A percentile compares a stretch with the other conserved stretches of the same genome.
Conservation (phyloP, 2,797 vertebrate genomes). For the Miichthys miiuy region DNA sequence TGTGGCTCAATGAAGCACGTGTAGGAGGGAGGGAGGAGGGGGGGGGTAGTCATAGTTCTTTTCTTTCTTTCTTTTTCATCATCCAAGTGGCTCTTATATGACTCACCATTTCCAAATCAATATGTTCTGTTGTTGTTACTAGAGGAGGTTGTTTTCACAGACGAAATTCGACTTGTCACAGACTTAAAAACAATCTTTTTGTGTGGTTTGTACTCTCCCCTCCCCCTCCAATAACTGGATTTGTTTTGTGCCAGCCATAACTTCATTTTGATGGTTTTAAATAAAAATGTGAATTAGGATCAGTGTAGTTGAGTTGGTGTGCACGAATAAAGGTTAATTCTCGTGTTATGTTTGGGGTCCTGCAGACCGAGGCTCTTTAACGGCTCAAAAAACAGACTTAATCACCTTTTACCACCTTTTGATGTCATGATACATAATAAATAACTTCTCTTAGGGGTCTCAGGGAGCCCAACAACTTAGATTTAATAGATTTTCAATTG, state of each 20-base stretch:
- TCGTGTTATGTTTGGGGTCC: not conserved
- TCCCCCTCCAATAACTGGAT: not conserved
- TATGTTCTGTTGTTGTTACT: constrained; percentile 32
- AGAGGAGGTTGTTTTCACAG: constrained; percentile 19
- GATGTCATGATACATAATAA: not conserved
- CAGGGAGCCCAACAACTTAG: too few relatives aligned
- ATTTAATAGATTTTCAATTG: not conserved
- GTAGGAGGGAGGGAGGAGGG: constrained; percentile 27
- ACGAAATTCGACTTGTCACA: not conserved
- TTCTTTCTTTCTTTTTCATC: not conserved
- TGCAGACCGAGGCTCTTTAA: not conserved
- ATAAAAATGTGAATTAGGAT: not conserved
- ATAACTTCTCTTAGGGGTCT: too few relatives aligned
- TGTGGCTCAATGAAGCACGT: constrained; percentile 70
- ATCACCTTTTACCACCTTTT: not conserved
- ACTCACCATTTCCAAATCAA: constrained; percentile 44
- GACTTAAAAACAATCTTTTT: not conserved
- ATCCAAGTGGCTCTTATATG: constrained; percentile 4
- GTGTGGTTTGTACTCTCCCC: not conserved
- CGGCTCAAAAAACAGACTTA: not conserved
- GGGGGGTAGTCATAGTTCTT: not conserved
- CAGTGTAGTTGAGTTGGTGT: not conserved
- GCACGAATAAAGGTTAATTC: not conserved
- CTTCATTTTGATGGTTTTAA: not conserved
- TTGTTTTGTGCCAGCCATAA: not conserved